A percentile compares a stretch with the other conserved stretches of the same genome.
phyloP scores from a whole-genome alignment of 35 echinoderm and acorn worm species.

The Eucidaris tribuloides region DNA sequence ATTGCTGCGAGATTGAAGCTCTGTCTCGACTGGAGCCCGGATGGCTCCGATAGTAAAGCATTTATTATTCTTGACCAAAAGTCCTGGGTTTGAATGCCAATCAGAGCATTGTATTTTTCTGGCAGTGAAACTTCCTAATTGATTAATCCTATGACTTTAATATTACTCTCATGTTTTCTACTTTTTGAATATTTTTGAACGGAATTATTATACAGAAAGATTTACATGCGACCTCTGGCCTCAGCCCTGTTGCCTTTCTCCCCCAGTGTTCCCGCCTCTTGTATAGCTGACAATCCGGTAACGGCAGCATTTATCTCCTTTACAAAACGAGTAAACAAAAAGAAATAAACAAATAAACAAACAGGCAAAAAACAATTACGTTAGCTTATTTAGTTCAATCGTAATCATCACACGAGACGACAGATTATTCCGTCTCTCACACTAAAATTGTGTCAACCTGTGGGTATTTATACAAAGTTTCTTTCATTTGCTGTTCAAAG shows the following conservation, averaged over 20 bases:
- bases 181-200: too few relatives aligned
- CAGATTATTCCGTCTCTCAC: background rate
- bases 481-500: background rate
- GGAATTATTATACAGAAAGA: too few relatives aligned
- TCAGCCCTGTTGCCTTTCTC: background rate
- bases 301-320: conserved; percentile 29
- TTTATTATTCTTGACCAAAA: too few relatives aligned
- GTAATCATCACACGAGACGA: too few relatives aligned
- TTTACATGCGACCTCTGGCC: conserved; percentile 23
- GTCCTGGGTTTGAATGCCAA: too few relatives aligned
- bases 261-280: background rate
- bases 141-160: too few relatives aligned
- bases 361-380: background rate
- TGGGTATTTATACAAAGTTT: background rate
- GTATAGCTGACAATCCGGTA: conserved; percentile 24
- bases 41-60: too few relatives aligned
- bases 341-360: background rate
- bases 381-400: background rate
- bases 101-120: too few relatives aligned
- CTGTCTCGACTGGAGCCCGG: too few relatives aligned
- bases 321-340: background rate
- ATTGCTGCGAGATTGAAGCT: too few relatives aligned
- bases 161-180: too few relatives aligned
- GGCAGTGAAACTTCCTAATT: too few relatives aligned
- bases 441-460: background rate